phyloP scores from a whole-genome alignment of 1,140 invertebrate species.

The Piezodorus guildinii region DNA sequence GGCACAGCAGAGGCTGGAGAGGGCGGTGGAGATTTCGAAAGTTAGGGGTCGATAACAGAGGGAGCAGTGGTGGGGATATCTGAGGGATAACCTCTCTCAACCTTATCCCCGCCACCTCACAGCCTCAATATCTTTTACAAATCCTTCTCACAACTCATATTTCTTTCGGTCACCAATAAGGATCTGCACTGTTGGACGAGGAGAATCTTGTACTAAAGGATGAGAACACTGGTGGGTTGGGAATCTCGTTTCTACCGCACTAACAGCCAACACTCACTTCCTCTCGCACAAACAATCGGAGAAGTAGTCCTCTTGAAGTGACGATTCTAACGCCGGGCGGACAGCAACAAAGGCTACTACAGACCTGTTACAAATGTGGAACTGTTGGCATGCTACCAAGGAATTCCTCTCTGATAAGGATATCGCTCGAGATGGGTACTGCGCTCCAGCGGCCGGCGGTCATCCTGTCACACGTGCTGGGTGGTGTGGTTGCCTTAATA shows the following conservation, averaged over 20 bases:
- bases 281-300: too few relatives aligned
- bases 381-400: neutral
- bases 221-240: too few relatives aligned
- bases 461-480: neutral
- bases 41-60: conserved; percentile 6
- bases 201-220: too few relatives aligned
- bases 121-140: neutral
- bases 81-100: neutral
- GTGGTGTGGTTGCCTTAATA: too few relatives aligned
- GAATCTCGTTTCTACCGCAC: too few relatives aligned
- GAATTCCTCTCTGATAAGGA: neutral
- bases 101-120: neutral
- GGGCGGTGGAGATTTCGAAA: conserved; percentile 17
- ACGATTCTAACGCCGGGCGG: too few relatives aligned
- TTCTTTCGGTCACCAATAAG: too few relatives aligned
- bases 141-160: too few relatives aligned
- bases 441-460: neutral
- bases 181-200: too few relatives aligned
- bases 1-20: neutral
- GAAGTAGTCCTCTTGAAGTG: too few relatives aligned
- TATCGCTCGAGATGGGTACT: neutral
- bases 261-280: too few relatives aligned
- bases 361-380: conserved; percentile 3
- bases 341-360: neutral
- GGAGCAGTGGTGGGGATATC: neutral